Base-by-base conservation (phyloP, 2,797 vertebrate species). In the Pseudomugil gertrudae region DNA sequence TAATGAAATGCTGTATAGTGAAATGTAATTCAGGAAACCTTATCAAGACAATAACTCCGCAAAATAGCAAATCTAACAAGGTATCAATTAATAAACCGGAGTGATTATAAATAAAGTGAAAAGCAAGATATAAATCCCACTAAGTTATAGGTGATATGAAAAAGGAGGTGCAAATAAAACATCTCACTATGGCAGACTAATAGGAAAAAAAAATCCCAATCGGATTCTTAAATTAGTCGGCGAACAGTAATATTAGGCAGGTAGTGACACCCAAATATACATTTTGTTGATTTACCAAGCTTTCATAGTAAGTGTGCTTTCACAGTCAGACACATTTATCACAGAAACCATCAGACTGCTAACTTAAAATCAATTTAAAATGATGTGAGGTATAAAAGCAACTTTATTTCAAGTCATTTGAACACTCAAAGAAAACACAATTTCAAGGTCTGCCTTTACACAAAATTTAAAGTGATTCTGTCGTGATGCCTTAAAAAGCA, bases 261-360 rank as follows among this genome's bases (percentile, higher is more conserved):
- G 75, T 60, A 83, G 60, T 36, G 87, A 58, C 85, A 32, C 75
- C 72, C 84, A 86, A 61, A 79, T 85, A 88, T 48, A 26, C 24
- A 60, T 35, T 55, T 57, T 59, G 14, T 45, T 30, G 9, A 56
- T 0, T 43, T 38, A 48, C 14, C 36, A 58, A 43, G 6, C 24
- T 15, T 51, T 51, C 11, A 6, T 8, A 14, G 26, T 27, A 26
- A 60, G 15, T 50, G 19, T n/a, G 27, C 17, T 24, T 21, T 35
- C 27, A 32, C 27, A 45, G 17, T 0, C 2, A 17, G n/a, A 1
- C 19, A 19, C 4, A 29, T 24, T 30, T 21, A 32, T 30, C 19
- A 53, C 19, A 50, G 29, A 35, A n/a, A 14, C 9, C 7, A 14
- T 43, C 8, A 30, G 36, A 21, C 8, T 10, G 24, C 9, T 21